phyloP scores from a whole-genome alignment of 2,888 invertebrate genomes.

The Norana najaformis region DNA sequence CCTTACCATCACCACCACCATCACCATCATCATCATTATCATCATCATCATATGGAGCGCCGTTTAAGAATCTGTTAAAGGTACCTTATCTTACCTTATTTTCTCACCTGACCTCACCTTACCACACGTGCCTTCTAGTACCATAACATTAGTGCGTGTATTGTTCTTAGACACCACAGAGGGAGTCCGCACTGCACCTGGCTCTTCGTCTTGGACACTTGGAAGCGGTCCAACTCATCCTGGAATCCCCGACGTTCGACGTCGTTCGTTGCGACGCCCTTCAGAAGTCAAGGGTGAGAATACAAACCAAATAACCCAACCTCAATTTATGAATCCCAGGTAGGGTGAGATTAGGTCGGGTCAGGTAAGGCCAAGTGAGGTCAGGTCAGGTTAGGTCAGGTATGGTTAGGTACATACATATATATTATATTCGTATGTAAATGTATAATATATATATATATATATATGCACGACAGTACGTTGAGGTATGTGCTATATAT shows the following conservation, averaged over 20 bases:
- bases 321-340: neutral
- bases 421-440: too few species aligned
- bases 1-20: neutral
- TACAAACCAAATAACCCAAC: neutral
- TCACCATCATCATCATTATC: neutral
- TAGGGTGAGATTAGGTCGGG: neutral
- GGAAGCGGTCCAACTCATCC: conserved; percentile 43
- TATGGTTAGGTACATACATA: too few species aligned
- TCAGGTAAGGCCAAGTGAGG: too few species aligned
- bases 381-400: too few species aligned
- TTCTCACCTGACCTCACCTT: too few species aligned
- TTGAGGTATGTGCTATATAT: neutral
- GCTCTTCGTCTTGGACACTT: conserved; percentile 45
- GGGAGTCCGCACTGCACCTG: conserved; percentile 45
- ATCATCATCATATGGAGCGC: too few species aligned
- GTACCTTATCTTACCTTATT: too few species aligned
- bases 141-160: neutral
- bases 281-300: conserved; percentile 44
- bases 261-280: conserved; percentile 44
- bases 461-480: neutral
- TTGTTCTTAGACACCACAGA: conserved; percentile 40
- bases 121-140: too few species aligned
- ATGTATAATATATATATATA: too few species aligned
- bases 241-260: conserved; percentile 45
- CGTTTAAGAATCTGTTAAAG: too few species aligned